phyloP scores from a whole-genome alignment of 2,888 invertebrate genomes.

The Microctonus hyperodae region DNA sequence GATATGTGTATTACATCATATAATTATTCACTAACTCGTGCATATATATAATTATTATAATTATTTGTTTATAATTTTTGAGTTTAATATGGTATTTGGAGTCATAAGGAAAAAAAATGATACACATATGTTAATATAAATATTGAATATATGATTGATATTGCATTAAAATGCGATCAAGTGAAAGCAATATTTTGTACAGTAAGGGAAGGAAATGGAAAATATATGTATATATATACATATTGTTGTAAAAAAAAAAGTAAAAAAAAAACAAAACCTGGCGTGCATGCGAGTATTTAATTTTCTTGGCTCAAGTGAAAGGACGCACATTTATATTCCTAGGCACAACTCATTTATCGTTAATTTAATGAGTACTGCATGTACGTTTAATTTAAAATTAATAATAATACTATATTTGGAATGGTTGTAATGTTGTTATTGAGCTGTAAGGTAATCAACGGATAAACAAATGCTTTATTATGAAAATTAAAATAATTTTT shows the following conservation, averaged over 20 bases:
- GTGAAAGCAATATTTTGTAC: not conserved
- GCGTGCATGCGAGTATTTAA: conserved; percentile 3
- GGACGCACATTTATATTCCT: not conserved
- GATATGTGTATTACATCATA: not conserved
- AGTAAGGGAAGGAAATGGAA: not conserved
- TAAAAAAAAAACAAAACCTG: not conserved
- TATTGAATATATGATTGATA: not conserved
- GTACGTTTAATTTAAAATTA: too few species aligned
- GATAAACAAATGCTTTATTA: too few species aligned
- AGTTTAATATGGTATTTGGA: too few species aligned
- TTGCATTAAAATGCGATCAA: conserved; percentile 10
- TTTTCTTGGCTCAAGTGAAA: conserved; percentile 19
- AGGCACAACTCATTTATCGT: too few species aligned
- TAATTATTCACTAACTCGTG: not conserved
- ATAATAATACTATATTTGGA: too few species aligned
- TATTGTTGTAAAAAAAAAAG: not conserved
- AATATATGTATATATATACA: not conserved
- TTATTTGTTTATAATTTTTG: too few species aligned
- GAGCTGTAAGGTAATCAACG: too few species aligned
- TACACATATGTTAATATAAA: too few species aligned
- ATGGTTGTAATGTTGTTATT: too few species aligned
- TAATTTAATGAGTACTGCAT: too few species aligned
- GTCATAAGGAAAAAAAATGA: too few species aligned
- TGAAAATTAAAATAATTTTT: too few species aligned
- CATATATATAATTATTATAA: not conserved